phyloP scores from a whole-genome alignment of 1,140 invertebrate species.

The Diploscapter pachys region DNA sequence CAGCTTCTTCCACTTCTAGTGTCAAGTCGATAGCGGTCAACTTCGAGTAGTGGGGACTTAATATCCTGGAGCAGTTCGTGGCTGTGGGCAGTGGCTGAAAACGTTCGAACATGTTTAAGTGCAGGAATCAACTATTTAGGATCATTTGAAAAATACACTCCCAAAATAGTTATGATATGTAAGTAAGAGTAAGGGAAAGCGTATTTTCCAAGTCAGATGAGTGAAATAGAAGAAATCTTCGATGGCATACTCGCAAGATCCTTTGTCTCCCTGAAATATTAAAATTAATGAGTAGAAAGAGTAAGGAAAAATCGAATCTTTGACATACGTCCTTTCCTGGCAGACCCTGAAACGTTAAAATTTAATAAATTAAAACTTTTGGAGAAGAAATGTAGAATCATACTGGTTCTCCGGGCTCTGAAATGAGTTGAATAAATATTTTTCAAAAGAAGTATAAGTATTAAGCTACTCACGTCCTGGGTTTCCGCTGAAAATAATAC shows the following conservation, averaged over 20 bases:
- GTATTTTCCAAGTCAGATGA: slow-evolving; percentile 19
- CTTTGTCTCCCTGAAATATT: slow-evolving; percentile 23
- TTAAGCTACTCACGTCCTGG: too few relatives aligned
- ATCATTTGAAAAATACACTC: not conserved
- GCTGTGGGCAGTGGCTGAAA: slow-evolving; percentile 35
- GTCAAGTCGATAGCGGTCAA: too few relatives aligned
- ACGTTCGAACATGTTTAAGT: slow-evolving; percentile 6
- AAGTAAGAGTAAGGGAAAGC: not conserved
- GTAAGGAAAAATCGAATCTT: slow-evolving; percentile 8
- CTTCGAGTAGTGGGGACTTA: slow-evolving; percentile 3
- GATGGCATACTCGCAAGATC: slow-evolving; percentile 15
- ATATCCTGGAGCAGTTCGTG: slow-evolving; percentile 38
- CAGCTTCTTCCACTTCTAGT: too few relatives aligned
- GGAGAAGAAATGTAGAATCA: too few relatives aligned
- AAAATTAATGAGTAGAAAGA: slow-evolving; percentile 16
- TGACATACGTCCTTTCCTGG: too few relatives aligned
- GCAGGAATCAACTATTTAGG: too few relatives aligned
- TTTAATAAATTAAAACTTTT: too few relatives aligned
- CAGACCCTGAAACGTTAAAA: too few relatives aligned
- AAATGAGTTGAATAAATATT: too few relatives aligned
- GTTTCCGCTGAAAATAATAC: too few relatives aligned
- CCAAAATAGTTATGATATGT: slow-evolving; percentile 6
- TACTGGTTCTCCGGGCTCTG: too few relatives aligned
- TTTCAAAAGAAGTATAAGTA: too few relatives aligned
- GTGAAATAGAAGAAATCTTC: slow-evolving; percentile 18